Conservation (phyloP, 1,140 invertebrate species). For the Philaenus spumarius region DNA sequence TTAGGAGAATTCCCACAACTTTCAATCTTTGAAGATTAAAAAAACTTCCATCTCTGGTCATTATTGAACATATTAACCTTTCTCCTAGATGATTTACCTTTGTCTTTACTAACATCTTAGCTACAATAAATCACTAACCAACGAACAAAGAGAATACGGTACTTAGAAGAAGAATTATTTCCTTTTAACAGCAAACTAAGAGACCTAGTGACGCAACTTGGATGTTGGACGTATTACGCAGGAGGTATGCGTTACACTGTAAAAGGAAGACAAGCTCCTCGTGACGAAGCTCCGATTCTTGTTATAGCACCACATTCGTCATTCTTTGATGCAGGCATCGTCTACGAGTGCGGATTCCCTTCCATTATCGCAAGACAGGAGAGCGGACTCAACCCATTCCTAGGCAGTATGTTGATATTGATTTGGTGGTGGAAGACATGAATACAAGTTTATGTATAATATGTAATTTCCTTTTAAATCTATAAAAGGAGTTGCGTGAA, state of each 20-base stretch:
- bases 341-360: constrained; percentile 69
- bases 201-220: constrained; percentile 42
- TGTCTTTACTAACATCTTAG: no score
- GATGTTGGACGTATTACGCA: constrained; percentile 62
- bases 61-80: no score
- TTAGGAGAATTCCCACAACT: no score
- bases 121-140: no score
- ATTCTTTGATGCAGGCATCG: constrained; percentile 76
- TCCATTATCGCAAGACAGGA: constrained; percentile 73
- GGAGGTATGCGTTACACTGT: constrained; percentile 70
- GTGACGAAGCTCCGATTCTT: constrained; percentile 71
- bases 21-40: no score
- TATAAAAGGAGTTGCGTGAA: background rate
- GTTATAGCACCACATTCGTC: constrained; percentile 82
- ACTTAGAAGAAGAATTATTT: background rate
- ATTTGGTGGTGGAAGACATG: constrained; percentile 2
- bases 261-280: constrained; percentile 63
- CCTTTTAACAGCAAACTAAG: constrained; percentile 20
- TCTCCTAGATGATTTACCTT: no score
- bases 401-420: constrained; percentile 60
- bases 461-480: no score
- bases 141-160: no score
- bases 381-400: constrained; percentile 66
- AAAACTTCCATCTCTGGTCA: no score
- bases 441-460: no score